Conservation (phyloP, 2,113 vertebrate genomes). For the Atractosteus spatula region DNA sequence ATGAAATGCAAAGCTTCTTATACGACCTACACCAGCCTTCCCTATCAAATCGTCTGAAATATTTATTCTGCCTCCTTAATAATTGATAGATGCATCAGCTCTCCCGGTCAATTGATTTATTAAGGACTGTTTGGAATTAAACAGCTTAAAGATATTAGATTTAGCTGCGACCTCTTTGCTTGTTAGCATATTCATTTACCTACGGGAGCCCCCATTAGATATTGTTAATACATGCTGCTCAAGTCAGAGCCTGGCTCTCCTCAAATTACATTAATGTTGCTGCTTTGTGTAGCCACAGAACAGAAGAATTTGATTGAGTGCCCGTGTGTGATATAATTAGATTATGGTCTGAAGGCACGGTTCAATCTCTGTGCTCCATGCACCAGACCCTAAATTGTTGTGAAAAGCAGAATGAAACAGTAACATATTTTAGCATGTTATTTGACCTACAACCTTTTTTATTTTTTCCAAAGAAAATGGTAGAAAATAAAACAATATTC, state of each 20-base stretch:
- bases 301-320: constrained; percentile 85
- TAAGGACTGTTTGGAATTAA: constrained; percentile 89
- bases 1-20: constrained; percentile 81
- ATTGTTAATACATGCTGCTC: constrained; percentile 86
- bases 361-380: constrained; percentile 71
- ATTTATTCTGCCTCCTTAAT: constrained; percentile 85
- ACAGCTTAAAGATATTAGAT: constrained; percentile 91
- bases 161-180: constrained; percentile 77
- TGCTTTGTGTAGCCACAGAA: constrained; percentile 83
- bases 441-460: not conserved
- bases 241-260: constrained; percentile 77
- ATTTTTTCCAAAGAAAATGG: not conserved
- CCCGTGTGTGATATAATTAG: constrained; percentile 83
- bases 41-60: constrained; percentile 84
- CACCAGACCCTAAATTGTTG: constrained; percentile 73
- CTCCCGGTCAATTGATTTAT: constrained; percentile 87
- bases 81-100: constrained; percentile 88
- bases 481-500: too few relatives aligned
- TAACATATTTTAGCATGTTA: not conserved
- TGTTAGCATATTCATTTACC: constrained; percentile 91
- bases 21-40: constrained; percentile 71
- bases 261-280: constrained; percentile 80
- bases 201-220: constrained; percentile 84
- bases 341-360: constrained; percentile 75
- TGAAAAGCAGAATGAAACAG: constrained; percentile 31